Evolutionary conservation across 2,113 vertebrate genomes (phyloP).

Genomic region (Polypterus senegalus): DNA sequence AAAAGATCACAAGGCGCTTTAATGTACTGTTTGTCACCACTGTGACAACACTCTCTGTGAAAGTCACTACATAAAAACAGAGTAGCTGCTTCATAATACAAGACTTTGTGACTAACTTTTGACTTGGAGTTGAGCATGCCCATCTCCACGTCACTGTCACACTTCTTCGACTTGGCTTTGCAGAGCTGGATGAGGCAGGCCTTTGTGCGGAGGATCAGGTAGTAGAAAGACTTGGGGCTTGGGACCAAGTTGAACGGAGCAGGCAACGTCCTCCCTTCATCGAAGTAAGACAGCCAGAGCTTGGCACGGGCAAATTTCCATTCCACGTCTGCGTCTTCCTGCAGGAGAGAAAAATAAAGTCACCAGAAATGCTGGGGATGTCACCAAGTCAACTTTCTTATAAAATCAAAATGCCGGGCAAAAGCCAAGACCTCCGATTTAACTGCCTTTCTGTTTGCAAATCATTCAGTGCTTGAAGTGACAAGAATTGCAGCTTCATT

Average conservation of each 20-base stretch:
- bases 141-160: constrained; percentile 82
- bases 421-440: too few relatives aligned
- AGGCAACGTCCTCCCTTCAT: constrained; percentile 87
- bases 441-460: too few relatives aligned
- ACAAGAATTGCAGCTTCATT: too few relatives aligned
- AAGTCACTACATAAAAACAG: too few relatives aligned
- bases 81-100: too few relatives aligned
- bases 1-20: too few relatives aligned
- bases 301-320: constrained; percentile 97
- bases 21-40: neutral
- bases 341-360: too few relatives aligned
- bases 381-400: too few relatives aligned
- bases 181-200: constrained; percentile 80
- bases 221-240: constrained; percentile 94
- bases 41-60: neutral
- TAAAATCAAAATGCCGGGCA: too few relatives aligned
- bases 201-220: constrained; percentile 83
- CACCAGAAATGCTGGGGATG: too few relatives aligned
- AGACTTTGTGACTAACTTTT: too few relatives aligned
- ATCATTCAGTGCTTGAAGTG: too few relatives aligned
- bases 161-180: constrained; percentile 74
- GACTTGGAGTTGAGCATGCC: constrained; percentile 82
- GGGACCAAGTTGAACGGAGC: constrained; percentile 92
- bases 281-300: constrained; percentile 93
- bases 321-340: constrained; percentile 93